These are phyloP conservation scores for Amblyjoppa fuscipennis DNA, from an alignment of 2,888 invertebrate genomes.

Conservation along the genomic window DNA sequence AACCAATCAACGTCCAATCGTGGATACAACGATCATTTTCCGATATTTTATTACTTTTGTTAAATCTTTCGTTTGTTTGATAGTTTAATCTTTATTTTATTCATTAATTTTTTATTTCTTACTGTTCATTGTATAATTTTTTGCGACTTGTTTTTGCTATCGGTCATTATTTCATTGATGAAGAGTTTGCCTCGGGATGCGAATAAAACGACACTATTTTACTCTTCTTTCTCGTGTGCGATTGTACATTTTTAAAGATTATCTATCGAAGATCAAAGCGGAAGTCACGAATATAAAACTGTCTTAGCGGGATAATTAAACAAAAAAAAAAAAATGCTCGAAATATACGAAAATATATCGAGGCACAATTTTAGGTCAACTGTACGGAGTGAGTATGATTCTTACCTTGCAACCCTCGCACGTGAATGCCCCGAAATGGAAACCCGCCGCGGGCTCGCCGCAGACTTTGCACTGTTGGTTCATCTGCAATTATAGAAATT, in stretches of 20 bases:
- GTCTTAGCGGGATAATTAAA: neutral
- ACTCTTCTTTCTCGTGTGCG: too few species aligned
- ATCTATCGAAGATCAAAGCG: neutral
- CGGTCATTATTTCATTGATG: too few species aligned
- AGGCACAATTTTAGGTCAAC: neutral
- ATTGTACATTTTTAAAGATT: neutral
- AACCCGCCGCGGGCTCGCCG: slow-evolving; percentile 84
- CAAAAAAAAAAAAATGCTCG: neutral
- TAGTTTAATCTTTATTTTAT: neutral
- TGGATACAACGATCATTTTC: neutral
- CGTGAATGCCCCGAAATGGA: slow-evolving; percentile 84
- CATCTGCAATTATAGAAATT: slow-evolving; percentile 81
- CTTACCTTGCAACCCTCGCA: slow-evolving; percentile 85
- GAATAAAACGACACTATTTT: too few species aligned
- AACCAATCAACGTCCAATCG: neutral
- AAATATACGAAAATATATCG: neutral
- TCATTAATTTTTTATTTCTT: neutral
- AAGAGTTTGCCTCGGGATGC: too few species aligned
- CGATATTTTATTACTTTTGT: neutral
- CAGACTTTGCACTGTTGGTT: slow-evolving; percentile 84
- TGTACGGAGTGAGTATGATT: slow-evolving; percentile 32
- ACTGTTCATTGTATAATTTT: neutral
- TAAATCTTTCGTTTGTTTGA: slow-evolving; percentile 1
- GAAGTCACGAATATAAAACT: neutral
- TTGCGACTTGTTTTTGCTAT: too few species aligned